Evolutionary conservation across 1,140 invertebrate species (phyloP), one percentile per base, ranked within the genome.

Genomic region (Daktulosphaira vitifoliae): DNA sequence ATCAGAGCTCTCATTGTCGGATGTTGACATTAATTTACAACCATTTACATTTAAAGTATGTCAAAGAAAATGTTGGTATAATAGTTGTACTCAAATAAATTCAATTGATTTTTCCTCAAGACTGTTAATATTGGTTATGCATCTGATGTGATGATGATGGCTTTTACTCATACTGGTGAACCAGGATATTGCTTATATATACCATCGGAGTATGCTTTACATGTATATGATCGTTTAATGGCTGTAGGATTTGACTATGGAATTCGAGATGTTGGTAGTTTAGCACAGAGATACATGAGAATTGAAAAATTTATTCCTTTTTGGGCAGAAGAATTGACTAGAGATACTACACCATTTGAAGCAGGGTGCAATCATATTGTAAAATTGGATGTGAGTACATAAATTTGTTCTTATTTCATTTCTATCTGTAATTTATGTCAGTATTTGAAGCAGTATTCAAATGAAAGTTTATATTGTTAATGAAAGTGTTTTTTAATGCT

Each of bases 151-250:
- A 81, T 84, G 75, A 81, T 87, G 26, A 88, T 91, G 82, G 81
- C 84, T 66, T 82, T 90, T 65, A 89, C 88, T 0, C 87, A 91
- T 70, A 88, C 87, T 53, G 88, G 89, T 25, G 88, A 91, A 75
- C 81, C 88, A 70, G 89, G 89, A 7, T 91, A 87, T 78, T 86
- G 88, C 53, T 74, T 92, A 0, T 90, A 90, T 71, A 82, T 91
- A 65, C 89, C 88, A 20, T 81, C 82, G 5, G 80, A 88, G 78
- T 88, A 88, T 75, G 87, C 87, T 4, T 75, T 90, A 8, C 86
- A 90, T 71, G 84, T 90, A 1, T 91, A 90, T 72, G 83, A 87
- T 68, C 79, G 79, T 67, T 73, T 91, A 49, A 82, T 89, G 73
- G 76, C 76, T 13, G 76, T 79, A 46, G 81, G 80, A 0, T 73